Base-by-base conservation (phyloP, 2,113 vertebrate species). In the Misgurnus mizolepis region DNA sequence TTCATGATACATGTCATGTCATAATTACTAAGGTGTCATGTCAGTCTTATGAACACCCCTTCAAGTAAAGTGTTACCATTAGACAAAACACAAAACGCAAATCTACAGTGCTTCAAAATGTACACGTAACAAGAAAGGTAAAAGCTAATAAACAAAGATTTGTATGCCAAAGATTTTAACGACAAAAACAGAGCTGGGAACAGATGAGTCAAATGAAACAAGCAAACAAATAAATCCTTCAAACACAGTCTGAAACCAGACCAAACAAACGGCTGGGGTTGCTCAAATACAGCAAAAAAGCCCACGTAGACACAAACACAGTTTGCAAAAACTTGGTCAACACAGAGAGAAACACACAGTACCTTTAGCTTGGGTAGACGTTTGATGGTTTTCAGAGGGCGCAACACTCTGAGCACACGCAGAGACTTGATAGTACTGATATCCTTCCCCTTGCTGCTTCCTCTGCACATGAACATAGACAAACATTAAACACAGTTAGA, bases 341-440 rank as follows among this genome's bases (percentile, higher is more conserved):
- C 17, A n/a, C 22, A 61, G 27, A 7, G 27, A 4, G 60, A 55
- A 73, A 53, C 62, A 76, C 6, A 67, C 34, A n/a, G 47, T 74
- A 97, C 97, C 95, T 98, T 98, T 67, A 98, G 94, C 86, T 98
- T 98, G 67, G 97, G 97, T 86, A 98, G 87, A 61, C 96, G 95
- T 87, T 98, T 98, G 90, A 98, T 98, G 68, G 97, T 98, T 92
- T 98, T 98, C 62, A 98, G 92, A 67, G 97, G 97, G 84, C 97
- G 92, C 18, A 98, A 90, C 82, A 98, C 97, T 67, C 97, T 93
- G 80, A 98, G 91, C 18, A 98, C 97, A 22, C 96, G 94, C 80
- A 98, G 92, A n/a, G 97, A 98, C 85, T 98, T 98, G 87, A 98
- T 98, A 1, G 96, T 98, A 88, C 96, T 98, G 90, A 98, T 94